Evolutionary conservation across 92 coral and sea anemone species (phyloP), one percentile per base, ranked within the genome.

Genomic region (Muricea muricata): DNA sequence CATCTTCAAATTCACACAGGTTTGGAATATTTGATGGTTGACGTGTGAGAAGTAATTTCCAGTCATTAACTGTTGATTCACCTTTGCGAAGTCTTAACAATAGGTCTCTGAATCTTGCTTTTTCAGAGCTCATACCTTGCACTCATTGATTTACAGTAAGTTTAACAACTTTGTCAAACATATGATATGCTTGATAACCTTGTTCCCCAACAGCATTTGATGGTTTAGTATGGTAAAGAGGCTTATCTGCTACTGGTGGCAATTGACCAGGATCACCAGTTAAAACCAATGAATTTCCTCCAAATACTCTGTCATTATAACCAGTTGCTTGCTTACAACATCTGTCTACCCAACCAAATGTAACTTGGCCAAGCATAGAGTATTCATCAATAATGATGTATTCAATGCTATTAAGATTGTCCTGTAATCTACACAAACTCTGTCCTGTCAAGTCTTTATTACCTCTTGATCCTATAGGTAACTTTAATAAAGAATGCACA

Each of bases 31-130:
- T 42, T 47, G 83, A 79, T 46, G 89, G 89, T 42, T 91, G 91
- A 73, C 85, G 84, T 34, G 93, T 68, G n/a, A 83, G 54, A 78
- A 87, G 39, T 68, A 78, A 61, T 52, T 90, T 15, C 93, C 93
- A 90, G 74, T 91, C 93, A 23, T 52, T 25, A 52, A 13, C 18
- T 52, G 60, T 52, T 52, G 26, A 13, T 10, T 52, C 60, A 1
- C 60, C 60, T 52, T 52, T 52, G 21, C 60, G 60, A 13, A 52
- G 21, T 6, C 60, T 23, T 52, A 52, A 52, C 23, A 52, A 52
- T 17, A 52, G 20, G 5, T 52, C 60, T 52, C 60, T 52, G 26
- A 52, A 52, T 7, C 2, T 10, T 15, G 20, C 18, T 52, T 52
- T 23, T 17, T 52, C 60, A 52, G 60, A 13, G 0, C 2, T 52